phyloP scores from a whole-genome alignment of 2,113 vertebrate species.

The Ailurus styani region DNA sequence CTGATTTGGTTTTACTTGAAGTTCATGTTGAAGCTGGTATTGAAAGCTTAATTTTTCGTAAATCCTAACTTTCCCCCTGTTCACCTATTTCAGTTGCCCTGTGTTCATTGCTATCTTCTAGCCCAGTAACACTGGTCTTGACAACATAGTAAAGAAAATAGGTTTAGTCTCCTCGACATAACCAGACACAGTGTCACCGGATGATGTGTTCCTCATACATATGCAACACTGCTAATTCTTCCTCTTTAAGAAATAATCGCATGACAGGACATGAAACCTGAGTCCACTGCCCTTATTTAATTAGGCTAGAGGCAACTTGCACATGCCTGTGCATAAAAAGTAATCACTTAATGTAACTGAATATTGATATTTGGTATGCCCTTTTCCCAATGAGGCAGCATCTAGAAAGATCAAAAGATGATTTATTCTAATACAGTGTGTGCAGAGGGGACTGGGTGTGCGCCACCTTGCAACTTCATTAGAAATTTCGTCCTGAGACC shows the following conservation, averaged over 20 bases:
- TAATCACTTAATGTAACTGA: background rate
- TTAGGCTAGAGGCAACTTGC: constrained; percentile 21
- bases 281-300: constrained; percentile 26
- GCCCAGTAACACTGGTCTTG: background rate
- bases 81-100: background rate
- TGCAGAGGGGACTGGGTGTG: background rate
- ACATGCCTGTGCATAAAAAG: constrained; percentile 31
- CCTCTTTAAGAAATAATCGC: constrained; percentile 29
- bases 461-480: constrained; percentile 44
- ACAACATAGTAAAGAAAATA: background rate
- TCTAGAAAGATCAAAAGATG: constrained; percentile 11
- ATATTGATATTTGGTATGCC: background rate
- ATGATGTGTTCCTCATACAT: background rate
- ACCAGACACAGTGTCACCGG: background rate
- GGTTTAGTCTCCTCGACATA: background rate
- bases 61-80: background rate
- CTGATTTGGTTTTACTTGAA: background rate
- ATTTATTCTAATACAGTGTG: background rate
- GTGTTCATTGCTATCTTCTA: background rate
- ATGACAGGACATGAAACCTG: constrained; percentile 4
- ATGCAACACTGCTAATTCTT: background rate
- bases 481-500: constrained; percentile 45
- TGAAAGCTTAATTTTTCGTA: background rate
- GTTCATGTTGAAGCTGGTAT: background rate
- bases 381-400: background rate